Evolutionary conservation across 1,140 invertebrate species (phyloP).

Genomic region (Drosophila grimshawi): DNA sequence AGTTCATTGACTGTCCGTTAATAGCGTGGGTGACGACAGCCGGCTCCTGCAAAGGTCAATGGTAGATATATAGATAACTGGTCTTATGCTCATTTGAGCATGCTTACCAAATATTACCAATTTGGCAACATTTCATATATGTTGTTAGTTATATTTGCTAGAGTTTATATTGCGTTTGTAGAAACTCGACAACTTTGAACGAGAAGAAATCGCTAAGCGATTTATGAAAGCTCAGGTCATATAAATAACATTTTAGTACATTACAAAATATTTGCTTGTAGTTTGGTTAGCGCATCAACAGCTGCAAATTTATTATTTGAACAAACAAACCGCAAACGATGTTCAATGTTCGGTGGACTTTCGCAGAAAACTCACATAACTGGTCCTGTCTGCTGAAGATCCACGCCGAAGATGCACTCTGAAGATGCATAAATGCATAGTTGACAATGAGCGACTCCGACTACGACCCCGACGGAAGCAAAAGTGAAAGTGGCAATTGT

Average conservation of each 20-base stretch:
- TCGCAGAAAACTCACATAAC: constrained; percentile 35
- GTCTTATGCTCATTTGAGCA: constrained; percentile 17
- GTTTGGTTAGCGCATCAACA: constrained; percentile 37
- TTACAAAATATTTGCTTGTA: constrained; percentile 38
- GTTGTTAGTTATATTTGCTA: background rate
- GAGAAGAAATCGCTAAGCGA: background rate
- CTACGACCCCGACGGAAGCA: constrained; percentile 18
- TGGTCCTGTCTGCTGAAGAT: constrained; percentile 34
- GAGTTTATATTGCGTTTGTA: background rate
- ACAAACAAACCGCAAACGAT: constrained; percentile 27
- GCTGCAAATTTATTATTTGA: constrained; percentile 39
- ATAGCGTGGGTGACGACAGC: constrained; percentile 13
- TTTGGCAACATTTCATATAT: background rate
- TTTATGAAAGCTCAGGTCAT: constrained; percentile 22
- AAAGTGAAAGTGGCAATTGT: constrained; percentile 59
- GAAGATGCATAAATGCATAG: constrained; percentile 47
- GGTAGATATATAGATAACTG: constrained; percentile 22
- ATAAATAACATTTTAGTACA: constrained; percentile 33
- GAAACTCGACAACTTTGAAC: constrained; percentile 16
- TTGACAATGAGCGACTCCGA: constrained; percentile 27
- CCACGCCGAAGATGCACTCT: constrained; percentile 17
- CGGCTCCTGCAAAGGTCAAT: constrained; percentile 43
- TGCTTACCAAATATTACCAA: background rate
- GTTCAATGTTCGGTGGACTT: constrained; percentile 22
- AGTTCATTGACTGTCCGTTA: constrained; percentile 24